These are phyloP conservation scores for Arion vulgaris DNA, from an alignment of 1,140 invertebrate genomes.

Conservation along the genomic window DNA sequence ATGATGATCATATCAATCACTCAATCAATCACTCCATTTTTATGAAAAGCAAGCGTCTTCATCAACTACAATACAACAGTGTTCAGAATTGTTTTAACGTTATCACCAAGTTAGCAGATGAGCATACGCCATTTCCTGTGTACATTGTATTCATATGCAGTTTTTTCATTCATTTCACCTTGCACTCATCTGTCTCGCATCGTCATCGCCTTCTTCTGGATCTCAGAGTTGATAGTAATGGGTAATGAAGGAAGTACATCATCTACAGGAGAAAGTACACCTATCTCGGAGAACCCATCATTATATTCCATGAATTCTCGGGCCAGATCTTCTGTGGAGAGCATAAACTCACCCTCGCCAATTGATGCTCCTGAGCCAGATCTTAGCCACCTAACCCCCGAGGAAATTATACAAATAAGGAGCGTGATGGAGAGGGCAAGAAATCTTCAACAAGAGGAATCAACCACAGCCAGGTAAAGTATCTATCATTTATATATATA, in stretches of 20 bases:
- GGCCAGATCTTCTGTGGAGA: constrained; percentile 55
- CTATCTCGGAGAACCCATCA: constrained; percentile 53
- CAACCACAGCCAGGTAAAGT: constrained; percentile 58
- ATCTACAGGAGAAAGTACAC: constrained; percentile 55
- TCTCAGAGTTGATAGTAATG: constrained; percentile 38
- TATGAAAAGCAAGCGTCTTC: no score
- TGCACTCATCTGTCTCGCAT: no score
- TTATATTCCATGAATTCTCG: constrained; percentile 55
- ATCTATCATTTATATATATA: no score
- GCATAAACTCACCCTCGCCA: constrained; percentile 72
- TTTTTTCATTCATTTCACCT: no score
- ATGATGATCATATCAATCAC: no score
- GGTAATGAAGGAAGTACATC: constrained; percentile 59
- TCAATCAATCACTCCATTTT: no score
- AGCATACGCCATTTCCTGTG: no score
- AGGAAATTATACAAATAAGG: constrained; percentile 77
- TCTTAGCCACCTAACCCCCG: constrained; percentile 77
- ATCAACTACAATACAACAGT: no score
- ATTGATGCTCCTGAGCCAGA: constrained; percentile 76
- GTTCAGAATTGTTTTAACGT: no score
- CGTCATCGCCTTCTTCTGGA: no score
- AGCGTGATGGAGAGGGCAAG: constrained; percentile 79
- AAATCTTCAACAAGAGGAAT: constrained; percentile 72
- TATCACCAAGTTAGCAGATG: no score
- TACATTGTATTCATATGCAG: no score